phyloP scores from a whole-genome alignment of 2,113 vertebrate genomes.

The Geococcyx californianus region DNA sequence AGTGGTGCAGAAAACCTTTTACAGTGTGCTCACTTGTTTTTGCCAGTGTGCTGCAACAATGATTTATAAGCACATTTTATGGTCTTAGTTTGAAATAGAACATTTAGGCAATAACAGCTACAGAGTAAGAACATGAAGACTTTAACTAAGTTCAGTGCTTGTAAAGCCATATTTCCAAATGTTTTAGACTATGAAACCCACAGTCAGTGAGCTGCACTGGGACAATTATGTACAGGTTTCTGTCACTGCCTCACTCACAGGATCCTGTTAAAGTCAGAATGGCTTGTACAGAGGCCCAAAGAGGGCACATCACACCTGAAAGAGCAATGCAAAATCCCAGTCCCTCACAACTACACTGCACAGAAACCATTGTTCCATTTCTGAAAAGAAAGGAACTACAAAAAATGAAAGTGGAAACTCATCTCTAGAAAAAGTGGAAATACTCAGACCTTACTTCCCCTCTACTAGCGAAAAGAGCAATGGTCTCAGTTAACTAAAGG shows the following conservation, averaged over 20 bases:
- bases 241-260: accelerated
- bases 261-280: not conserved
- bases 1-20: not conserved
- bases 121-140: not conserved
- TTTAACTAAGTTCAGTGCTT: not conserved
- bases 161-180: not conserved
- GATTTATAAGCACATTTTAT: not conserved
- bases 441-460: not conserved
- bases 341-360: not conserved
- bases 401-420: not conserved
- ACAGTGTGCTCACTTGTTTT: not conserved
- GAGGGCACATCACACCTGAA: not conserved
- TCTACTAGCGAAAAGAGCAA: not conserved
- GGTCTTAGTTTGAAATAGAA: not conserved
- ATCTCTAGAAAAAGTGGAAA: not conserved
- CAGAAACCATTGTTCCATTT: not conserved
- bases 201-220: not conserved
- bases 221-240: not conserved
- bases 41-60: not conserved
- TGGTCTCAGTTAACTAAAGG: not conserved
- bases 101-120: not conserved
- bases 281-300: not conserved
- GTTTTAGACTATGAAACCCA: not conserved
- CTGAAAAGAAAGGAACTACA: not conserved
- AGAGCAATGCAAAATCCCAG: not conserved